Base-by-base conservation (phyloP, 92 coral and sea anemone genomes). In the Palythoa grandiflora region DNA sequence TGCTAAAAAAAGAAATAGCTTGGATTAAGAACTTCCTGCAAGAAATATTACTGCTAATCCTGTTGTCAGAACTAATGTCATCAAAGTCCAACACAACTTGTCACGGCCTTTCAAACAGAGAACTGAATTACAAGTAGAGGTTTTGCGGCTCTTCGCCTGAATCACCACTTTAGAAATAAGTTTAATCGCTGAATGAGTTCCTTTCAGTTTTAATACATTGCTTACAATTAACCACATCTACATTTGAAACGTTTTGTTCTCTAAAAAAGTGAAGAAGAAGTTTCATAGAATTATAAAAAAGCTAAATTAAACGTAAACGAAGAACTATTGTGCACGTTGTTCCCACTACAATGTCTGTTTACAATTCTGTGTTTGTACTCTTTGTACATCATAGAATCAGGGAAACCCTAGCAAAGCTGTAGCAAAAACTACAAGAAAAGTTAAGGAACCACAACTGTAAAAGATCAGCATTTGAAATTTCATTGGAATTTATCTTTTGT, bases 11-110 rank as follows among this genome's bases (percentile, higher is more conserved):
- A 17, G 47, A 81, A 68, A 48, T 79, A 77, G 36, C 79, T 71
- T 77, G 71, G 77, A 79, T 88, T 81, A 81, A 68, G 75, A 81
- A 66, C 75, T 81, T 81, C 86, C 90, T 84, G 85, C 88, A 77
- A 75, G 61, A n/a, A 38, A 78, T 84, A 89, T 65, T 86, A 84
- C 19, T 83, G 61, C 36, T 91, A 91, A 91, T 91, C 94, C 92
- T 78, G 73, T 71, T 87, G 90, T 75, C 90, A 91, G 86, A 78
- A 79, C 81, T 21, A 55, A 66, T 84, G 94, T 88, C 89, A 85
- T 86, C 75, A 87, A 83, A 91, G 85, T 84, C 94, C 84, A 85
- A 78, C 84, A 86, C 87, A n/a, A 63, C 40, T 21, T 90, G 70
- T 61, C 88, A 57, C 17, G 87, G 78, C 17, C 72, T 19, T 44